Evolutionary conservation across 2,113 vertebrate genomes (phyloP).

Genomic region (Callipepla californica): DNA sequence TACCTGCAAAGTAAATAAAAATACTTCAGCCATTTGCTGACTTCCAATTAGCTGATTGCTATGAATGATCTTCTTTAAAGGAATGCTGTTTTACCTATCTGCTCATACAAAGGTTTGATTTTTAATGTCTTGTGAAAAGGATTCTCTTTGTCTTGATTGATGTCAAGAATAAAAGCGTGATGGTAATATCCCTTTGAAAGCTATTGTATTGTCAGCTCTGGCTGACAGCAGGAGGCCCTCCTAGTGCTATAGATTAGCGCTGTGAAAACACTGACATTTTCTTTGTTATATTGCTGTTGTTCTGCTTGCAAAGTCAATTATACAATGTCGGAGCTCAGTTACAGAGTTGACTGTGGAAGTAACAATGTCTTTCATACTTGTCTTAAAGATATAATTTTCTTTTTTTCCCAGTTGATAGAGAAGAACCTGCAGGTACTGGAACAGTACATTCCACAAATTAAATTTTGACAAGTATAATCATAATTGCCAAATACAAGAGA

Average conservation of each 20-base stretch:
- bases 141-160: conserved; percentile 87
- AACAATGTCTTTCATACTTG: conserved; percentile 77
- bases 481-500: conserved; percentile 73
- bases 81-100: conserved; percentile 80
- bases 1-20: conserved; percentile 80
- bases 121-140: conserved; percentile 83
- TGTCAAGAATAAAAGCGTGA: conserved; percentile 85
- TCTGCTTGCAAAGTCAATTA: conserved; percentile 85
- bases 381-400: conserved; percentile 81
- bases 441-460: conserved; percentile 70
- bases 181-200: conserved; percentile 86
- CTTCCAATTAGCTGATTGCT: conserved; percentile 82
- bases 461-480: conserved; percentile 72
- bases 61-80: conserved; percentile 74
- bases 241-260: conserved; percentile 84
- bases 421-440: conserved; percentile 64
- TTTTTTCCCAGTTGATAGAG: conserved; percentile 72
- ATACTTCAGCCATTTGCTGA: conserved; percentile 74
- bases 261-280: conserved; percentile 84
- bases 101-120: conserved; percentile 79
- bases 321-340: conserved; percentile 82
- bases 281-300: conserved; percentile 84
- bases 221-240: conserved; percentile 84
- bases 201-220: conserved; percentile 84
- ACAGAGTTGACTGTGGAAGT: conserved; percentile 82